Evolutionary conservation across 2,797 vertebrate genomes (phyloP).

Genomic region (Huso huso): DNA sequence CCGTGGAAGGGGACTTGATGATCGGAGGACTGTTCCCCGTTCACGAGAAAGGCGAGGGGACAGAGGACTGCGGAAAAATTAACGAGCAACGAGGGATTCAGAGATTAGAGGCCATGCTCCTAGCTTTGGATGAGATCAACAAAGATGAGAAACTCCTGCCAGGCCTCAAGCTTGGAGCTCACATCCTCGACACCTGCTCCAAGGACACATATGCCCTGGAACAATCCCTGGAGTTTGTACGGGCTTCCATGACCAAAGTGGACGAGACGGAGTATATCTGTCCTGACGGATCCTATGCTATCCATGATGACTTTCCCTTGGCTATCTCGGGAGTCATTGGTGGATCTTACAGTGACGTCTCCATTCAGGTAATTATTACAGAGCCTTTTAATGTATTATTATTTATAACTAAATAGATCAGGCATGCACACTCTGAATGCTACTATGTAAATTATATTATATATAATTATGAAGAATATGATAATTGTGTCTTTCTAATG

Average conservation of each 20-base stretch:
- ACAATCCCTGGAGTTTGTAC: conserved; percentile 91
- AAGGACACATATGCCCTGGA: conserved; percentile 95
- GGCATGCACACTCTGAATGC: no score
- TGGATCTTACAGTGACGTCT: conserved; percentile 95
- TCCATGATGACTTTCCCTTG: conserved; percentile 81
- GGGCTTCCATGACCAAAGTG: conserved; percentile 85
- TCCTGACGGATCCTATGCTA: conserved; percentile 85
- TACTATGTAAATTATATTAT: no score
- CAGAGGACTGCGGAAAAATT: conserved; percentile 85
- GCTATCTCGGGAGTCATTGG: conserved; percentile 93
- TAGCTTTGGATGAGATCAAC: conserved; percentile 92
- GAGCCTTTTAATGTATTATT: background rate
- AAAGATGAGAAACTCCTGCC: conserved; percentile 78
- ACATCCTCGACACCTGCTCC: conserved; percentile 96
- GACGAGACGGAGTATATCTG: conserved; percentile 91
- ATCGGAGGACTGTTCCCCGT: conserved; percentile 92
- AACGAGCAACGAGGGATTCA: conserved; percentile 91
- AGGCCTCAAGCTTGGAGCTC: conserved; percentile 78
- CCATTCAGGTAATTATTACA: conserved; percentile 78
- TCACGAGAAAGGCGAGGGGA: conserved; percentile 84
- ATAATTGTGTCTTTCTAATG: no score
- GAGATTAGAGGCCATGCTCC: conserved; percentile 94
- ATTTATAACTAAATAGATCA: no score
- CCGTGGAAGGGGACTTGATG: conserved; percentile 84
- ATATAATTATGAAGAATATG: no score